Evolutionary conservation across 2,888 invertebrate genomes (phyloP), one percentile per base, ranked within the genome.

Genomic region (Corbicula japonica): DNA sequence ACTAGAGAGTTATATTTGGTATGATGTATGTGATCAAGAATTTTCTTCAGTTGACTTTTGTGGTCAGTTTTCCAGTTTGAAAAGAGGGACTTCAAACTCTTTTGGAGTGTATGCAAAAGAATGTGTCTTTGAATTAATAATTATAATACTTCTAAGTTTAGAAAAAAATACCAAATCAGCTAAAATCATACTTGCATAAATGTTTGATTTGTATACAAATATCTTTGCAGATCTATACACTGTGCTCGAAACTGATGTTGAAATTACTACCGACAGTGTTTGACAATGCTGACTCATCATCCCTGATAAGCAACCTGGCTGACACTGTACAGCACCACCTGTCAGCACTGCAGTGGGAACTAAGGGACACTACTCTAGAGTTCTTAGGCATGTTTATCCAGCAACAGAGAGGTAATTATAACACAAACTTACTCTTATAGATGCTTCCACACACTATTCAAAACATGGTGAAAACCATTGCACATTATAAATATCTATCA

Each of bases 321-420:
- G 48, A 70, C 21, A 65, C 54, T 15, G 41, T 84, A 35, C 81
- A 86, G 72, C 60, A 21, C 54, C 77, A 81, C 38, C 71, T 86
- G 2, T 81, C 79, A 66, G 76, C 79, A n/a, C 30, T 86, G 2
- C 58, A 77, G 8, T 86, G 86, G 86, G 86, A 86, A 61, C 61
- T 70, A 65, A 83, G 86, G 68, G 86, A 86, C 66, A 81, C 81
- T 44, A 83, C 81, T 75, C 74, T 84, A 6, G 83, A 81, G 46
- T 77, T 84, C 26, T 50, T 86, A 21, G 68, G 71, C 8, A 75
- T 62, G 18, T 30, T 86, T 12, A 18, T 84, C 3, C 34, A 46
- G n/a, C 52, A 46, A 21, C 58, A 75, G 34, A 58, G 50, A 80
- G 78, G 85, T 85, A 48, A 52, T 21, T 56, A 48, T 48, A 35